These are phyloP conservation scores for Oreochromis mossambicus DNA, from an alignment of 2,797 vertebrate species.

Conservation along the genomic window DNA sequence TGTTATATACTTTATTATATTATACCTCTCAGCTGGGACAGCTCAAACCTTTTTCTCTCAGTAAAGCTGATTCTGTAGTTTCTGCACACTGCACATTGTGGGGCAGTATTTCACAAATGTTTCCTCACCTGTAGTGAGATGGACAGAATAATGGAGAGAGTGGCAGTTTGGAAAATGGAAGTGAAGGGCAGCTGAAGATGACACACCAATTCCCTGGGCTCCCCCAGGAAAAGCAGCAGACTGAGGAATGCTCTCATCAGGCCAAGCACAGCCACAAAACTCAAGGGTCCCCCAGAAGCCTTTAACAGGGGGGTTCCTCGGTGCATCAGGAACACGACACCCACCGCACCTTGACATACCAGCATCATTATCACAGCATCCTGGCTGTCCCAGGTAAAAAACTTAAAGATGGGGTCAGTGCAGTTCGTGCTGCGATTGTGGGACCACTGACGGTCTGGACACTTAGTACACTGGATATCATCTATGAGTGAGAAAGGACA, in stretches of 20 bases:
- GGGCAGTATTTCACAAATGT: background rate
- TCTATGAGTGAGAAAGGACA: conserved; percentile 44
- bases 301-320: conserved; percentile 69
- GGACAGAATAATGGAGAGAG: conserved; percentile 64
- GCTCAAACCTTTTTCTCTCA: background rate
- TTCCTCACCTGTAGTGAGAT: conserved; percentile 74
- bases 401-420: conserved; percentile 62
- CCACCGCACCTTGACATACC: conserved; percentile 44
- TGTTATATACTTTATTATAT: too few species aligned
- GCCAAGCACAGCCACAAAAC: conserved; percentile 68
- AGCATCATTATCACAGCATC: conserved; percentile 63
- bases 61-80: background rate
- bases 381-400: conserved; percentile 74
- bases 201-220: conserved; percentile 70
- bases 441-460: conserved; percentile 81
- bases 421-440: conserved; percentile 57
- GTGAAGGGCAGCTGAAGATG: conserved; percentile 77
- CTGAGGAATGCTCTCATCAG: conserved; percentile 75
- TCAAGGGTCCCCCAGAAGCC: conserved; percentile 73
- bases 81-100: background rate
- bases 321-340: conserved; percentile 70
- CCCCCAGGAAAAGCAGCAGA: conserved; percentile 78
- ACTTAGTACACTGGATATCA: conserved; percentile 73
- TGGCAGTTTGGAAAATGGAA: conserved; percentile 67
- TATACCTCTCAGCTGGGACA: too few species aligned